Conservation (phyloP, 1,140 invertebrate species). For the Gonatopus flavifemur region DNA sequence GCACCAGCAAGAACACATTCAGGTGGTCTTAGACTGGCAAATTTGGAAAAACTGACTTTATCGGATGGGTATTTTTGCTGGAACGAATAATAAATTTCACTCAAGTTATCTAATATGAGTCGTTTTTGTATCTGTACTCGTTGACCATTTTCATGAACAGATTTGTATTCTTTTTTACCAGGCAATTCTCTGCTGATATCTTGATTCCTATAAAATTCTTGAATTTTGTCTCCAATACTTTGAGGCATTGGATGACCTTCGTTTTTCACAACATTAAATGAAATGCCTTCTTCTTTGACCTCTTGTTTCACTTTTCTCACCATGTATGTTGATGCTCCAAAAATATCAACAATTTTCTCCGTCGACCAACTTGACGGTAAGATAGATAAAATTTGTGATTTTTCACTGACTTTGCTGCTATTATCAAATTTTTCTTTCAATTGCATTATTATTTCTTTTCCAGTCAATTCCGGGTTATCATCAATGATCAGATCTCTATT, state of each 20-base stretch:
- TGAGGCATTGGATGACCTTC: constrained; percentile 9
- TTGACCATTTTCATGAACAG: constrained; percentile 14
- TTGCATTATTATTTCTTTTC: constrained; percentile 13
- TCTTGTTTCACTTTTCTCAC: constrained; percentile 13
- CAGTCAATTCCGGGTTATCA: not conserved
- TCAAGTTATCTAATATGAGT: constrained; percentile 14
- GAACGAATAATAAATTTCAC: constrained; percentile 11
- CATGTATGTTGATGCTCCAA: constrained; percentile 8
- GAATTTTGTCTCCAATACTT: constrained; percentile 6
- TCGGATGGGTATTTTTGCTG: constrained; percentile 8
- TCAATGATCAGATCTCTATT: not conserved
- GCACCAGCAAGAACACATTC: constrained; percentile 25
- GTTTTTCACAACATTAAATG: constrained; percentile 9
- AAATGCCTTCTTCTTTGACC: constrained; percentile 16
- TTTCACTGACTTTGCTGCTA: constrained; percentile 6
- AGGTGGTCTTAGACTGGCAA: constrained; percentile 16
- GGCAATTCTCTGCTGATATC: constrained; percentile 14
- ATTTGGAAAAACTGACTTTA: constrained; percentile 21
- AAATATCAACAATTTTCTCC: constrained; percentile 9
- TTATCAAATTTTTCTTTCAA: constrained; percentile 8
- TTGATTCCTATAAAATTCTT: constrained; percentile 14
- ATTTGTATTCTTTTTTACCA: constrained; percentile 17
- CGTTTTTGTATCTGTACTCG: constrained; percentile 20
- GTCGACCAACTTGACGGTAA: constrained; percentile 8
- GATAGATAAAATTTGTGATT: constrained; percentile 5